phyloP scores from a whole-genome alignment of 2,888 invertebrate species.

The Sympetrum striolatum region DNA sequence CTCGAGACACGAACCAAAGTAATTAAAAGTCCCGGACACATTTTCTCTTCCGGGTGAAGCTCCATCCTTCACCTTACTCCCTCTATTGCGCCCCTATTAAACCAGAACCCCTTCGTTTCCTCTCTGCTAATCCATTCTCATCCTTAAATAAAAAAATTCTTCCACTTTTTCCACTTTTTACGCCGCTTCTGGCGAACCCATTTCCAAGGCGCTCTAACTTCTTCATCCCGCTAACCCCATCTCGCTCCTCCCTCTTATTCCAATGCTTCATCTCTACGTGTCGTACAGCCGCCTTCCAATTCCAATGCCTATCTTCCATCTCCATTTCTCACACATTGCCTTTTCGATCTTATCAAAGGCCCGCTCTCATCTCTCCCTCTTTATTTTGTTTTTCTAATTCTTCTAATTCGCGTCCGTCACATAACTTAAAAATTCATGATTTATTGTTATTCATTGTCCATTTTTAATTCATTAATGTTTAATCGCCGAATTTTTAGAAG shows the following conservation, averaged over 20 bases:
- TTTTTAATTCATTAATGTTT: too few species aligned
- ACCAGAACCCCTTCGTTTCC: background rate
- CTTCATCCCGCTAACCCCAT: background rate
- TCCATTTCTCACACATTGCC: background rate
- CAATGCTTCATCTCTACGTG: too few species aligned
- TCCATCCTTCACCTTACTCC: background rate
- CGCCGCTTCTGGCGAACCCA: background rate
- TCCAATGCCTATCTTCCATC: conserved; percentile 38
- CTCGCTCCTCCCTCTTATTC: background rate
- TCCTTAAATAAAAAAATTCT: background rate
- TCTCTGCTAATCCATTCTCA: background rate
- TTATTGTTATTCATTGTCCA: too few species aligned
- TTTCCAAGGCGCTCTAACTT: conserved; percentile 18
- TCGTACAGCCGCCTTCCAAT: background rate
- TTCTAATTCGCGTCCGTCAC: too few species aligned
- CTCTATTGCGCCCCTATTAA: background rate
- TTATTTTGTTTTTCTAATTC: background rate
- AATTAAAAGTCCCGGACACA: background rate
- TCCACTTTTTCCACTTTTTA: background rate
- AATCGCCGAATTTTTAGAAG: too few species aligned
- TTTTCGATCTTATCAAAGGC: background rate
- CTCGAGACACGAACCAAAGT: background rate
- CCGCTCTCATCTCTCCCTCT: background rate
- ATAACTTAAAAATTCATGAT: too few species aligned
- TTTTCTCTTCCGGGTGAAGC: background rate